Conservation (phyloP, 2,888 invertebrate genomes). For the Hirtodrosophila histrioides region DNA sequence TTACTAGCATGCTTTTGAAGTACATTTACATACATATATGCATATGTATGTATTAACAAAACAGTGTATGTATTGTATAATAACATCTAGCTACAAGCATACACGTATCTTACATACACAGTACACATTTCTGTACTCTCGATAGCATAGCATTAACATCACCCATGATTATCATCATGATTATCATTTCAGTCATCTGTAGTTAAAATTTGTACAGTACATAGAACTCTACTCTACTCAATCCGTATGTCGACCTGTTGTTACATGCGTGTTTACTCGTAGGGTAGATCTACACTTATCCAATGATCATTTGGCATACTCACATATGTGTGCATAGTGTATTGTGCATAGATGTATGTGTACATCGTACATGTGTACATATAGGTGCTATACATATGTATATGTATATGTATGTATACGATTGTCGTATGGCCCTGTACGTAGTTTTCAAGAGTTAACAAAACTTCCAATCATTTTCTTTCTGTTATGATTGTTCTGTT, state of each 20-base stretch:
- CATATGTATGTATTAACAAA: too few relatives aligned
- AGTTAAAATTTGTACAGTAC: conserved; percentile 1
- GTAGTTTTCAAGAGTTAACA: conserved; percentile 9
- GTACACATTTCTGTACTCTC: too few relatives aligned
- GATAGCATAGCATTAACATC: too few relatives aligned
- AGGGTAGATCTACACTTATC: conserved; percentile 6
- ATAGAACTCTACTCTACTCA: not conserved
- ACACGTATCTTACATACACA: not conserved
- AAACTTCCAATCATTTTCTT: conserved; percentile 23
- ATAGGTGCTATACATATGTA: not conserved
- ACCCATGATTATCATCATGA: not conserved
- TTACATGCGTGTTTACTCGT: conserved; percentile 8
- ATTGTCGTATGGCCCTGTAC: conserved; percentile 2
- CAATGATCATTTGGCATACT: not conserved
- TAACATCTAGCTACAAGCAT: not conserved
- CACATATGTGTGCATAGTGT: too few relatives aligned
- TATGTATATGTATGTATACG: conserved; percentile 2
- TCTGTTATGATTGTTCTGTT: conserved; percentile 37
- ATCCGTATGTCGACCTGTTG: conserved; percentile 1
- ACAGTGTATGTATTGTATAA: too few relatives aligned
- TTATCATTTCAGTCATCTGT: conserved; percentile 1
- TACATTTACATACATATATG: too few relatives aligned
- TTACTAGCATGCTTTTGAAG: too few relatives aligned
- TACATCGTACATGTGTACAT: not conserved
- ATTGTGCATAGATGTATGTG: too few relatives aligned